Evolutionary conservation across 2,888 invertebrate species (phyloP), one percentile per base, ranked within the genome.

Genomic region (Psococerastis gibbosa): DNA sequence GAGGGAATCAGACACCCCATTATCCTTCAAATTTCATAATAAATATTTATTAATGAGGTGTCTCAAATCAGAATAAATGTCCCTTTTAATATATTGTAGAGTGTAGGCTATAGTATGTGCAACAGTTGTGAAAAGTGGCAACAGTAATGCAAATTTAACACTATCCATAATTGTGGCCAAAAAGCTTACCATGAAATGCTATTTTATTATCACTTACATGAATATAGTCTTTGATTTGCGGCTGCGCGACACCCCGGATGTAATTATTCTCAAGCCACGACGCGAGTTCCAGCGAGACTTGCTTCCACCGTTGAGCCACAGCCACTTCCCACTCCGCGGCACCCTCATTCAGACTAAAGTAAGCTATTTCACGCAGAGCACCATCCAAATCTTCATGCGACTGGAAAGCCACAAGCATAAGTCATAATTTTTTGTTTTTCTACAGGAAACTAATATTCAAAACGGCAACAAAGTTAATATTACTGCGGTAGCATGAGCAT

Each of bases 221-320:
- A 38, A 84, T 71, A 56, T 78, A 79, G 56, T 83, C 81, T 56
- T 81, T 80, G 35, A 83, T 60, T 51, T 78, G 76, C 42, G 80
- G 80, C 54, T 73, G 75, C 52, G 73, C 73, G 50, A 73, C 70
- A 11, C 76, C 75, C 20, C 70, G 67, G 52, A 67, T 68, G 63
- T 78, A 83, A 54, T 80, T 78, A 50, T 83, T 81, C 57, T 85
- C 85, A 38, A 84, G 66, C 84, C 84, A 84, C 0, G 80, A 72
- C 3, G 79, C 77, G 17, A 85, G 57, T 53, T 84, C 84, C 22
- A 81, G 64, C 0, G 79, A 77, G 2, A 84, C 60, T 23, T 75
- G 71, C 57, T 82, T 83, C 84, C 84, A 84, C 54, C 74, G 74
- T 51, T 76, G 75, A 15, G 78, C 78, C 1, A 83, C 76, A 53